A percentile compares a stretch with the other conserved stretches of the same genome.
phyloP scores from a whole-genome alignment of 2,113 vertebrate genomes.

The Tamias sibiricus region DNA sequence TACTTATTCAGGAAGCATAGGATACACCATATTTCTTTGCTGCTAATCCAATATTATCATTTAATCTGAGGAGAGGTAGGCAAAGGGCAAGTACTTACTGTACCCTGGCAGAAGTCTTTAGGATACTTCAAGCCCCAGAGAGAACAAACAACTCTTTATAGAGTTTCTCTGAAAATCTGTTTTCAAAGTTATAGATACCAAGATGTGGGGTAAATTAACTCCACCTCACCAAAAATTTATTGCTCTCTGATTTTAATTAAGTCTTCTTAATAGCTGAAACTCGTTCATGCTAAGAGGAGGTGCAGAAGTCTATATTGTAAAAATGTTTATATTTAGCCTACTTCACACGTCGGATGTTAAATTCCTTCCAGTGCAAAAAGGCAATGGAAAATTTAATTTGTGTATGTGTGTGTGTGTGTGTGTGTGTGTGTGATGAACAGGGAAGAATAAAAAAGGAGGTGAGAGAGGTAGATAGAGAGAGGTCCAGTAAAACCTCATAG shows the following conservation, averaged over 20 bases:
- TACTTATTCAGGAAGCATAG: constrained; percentile 41
- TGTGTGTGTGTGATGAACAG: neutral
- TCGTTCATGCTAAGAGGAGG: neutral
- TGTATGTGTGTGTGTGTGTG: too few species aligned
- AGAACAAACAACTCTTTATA: neutral
- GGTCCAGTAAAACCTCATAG: neutral
- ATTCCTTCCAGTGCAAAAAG: neutral
- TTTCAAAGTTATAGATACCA: neutral
- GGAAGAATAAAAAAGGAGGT: neutral
- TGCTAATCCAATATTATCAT: neutral
- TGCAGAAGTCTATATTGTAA: neutral
- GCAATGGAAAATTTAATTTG: neutral
- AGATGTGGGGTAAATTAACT: neutral
- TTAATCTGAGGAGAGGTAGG: neutral
- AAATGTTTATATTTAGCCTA: neutral
- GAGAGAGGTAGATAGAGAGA: neutral
- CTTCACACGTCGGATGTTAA: neutral
- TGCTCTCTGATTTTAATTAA: neutral
- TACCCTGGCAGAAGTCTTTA: neutral
- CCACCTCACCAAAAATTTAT: neutral
- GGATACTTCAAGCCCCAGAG: neutral
- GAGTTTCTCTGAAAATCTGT: neutral
- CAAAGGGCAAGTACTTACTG: neutral
- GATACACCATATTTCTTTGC: neutral
- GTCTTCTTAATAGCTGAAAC: neutral